phyloP scores from a whole-genome alignment of 2,113 vertebrate species.

The Pterocles burchelli region DNA sequence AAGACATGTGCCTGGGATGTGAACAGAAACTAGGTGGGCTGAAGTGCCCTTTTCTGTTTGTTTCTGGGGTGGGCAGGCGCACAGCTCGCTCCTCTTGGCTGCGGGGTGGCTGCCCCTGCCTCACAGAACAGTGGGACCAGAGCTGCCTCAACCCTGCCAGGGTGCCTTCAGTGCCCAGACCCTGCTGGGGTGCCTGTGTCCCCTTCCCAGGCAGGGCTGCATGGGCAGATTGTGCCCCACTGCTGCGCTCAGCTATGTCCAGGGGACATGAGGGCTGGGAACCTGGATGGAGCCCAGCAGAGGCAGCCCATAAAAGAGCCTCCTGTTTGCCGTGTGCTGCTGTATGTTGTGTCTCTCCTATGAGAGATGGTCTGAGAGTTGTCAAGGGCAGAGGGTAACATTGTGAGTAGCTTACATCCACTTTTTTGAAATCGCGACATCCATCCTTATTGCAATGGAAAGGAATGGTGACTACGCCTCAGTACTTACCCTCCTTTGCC shows the following conservation, averaged over 20 bases:
- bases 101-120: rapidly evolving
- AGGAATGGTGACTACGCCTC: background rate
- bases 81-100: rapidly evolving
- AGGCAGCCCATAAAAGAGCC: background rate
- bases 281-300: background rate
- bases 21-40: background rate
- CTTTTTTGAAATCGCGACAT: rapidly evolving
- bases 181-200: rapidly evolving
- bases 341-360: background rate
- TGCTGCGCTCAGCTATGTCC: rapidly evolving
- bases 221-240: rapidly evolving
- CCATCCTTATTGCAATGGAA: background rate
- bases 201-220: background rate
- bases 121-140: no score
- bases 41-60: background rate
- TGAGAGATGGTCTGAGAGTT: background rate
- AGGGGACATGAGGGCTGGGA: background rate
- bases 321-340: background rate
- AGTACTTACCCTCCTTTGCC: background rate
- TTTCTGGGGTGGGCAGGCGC: background rate
- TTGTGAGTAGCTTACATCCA: background rate
- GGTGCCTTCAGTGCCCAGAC: background rate
- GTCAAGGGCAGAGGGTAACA: background rate
- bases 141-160: no score
- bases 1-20: background rate